Evolutionary conservation across 2,888 invertebrate genomes (phyloP), one percentile per base, ranked within the genome.

Genomic region (Adineta ricciae): DNA sequence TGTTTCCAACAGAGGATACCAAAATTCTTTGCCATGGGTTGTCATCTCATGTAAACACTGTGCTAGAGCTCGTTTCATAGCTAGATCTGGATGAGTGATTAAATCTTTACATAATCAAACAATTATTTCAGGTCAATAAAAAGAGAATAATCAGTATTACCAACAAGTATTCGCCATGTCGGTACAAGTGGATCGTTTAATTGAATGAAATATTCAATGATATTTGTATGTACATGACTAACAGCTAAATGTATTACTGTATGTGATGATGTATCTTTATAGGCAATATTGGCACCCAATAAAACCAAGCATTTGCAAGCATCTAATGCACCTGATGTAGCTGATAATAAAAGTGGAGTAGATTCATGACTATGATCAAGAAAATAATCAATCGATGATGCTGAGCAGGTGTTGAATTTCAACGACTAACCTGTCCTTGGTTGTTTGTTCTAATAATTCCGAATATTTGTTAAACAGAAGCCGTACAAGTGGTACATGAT

Each of bases 21-120:
- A 90, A 87, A 89, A 88, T 41, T 88, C 87, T 24, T 88, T 87
- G 83, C 89, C 88, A 3, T 89, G 88, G 21, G 89, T 89, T 36
- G 90, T 89, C 87, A 90, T 87, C 41, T 88, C 88, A 86, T 90
- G 89, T 82, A 90, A 87, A 87, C 90, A 90, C 86, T 89, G 89
- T 5, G 90, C 90, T 49, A 90, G 88, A 86, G 89, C 88, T 87
- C 89, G 89, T 86, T 89, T 89, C 87, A 89, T 89, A 84, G 86
- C 86, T n/a, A 88, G 52, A 64, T 88, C 87, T 49, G 87, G 86
- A 86, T 87, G 87, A 78, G 86, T 87, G 84, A 90, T 86, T 90
- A 90, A 90, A 50, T 88, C 90, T 90, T 86, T 9, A 87, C 3
- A 41, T 38, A 8, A 41, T 50, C 3, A 50, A 50, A 16, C 19